phyloP scores from a whole-genome alignment of 2,113 vertebrate genomes.

The Labeo rohita region DNA sequence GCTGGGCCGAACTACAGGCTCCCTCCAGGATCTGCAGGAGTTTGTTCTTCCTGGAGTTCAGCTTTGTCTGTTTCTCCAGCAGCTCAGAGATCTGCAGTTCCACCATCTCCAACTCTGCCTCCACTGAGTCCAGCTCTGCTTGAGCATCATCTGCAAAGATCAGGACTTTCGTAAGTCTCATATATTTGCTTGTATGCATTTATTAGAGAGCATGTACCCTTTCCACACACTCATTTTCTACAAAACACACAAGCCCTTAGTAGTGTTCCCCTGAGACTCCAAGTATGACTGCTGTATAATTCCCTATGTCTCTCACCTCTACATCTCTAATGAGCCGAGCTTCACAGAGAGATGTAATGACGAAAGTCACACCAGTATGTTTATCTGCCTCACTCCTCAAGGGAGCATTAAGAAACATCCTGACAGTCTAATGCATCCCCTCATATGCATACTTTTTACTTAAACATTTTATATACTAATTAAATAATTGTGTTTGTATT shows the following conservation, averaged over 20 bases:
- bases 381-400: slow-evolving; percentile 9
- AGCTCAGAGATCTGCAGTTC: slow-evolving; percentile 89
- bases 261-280: neutral
- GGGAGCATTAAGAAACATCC: neutral
- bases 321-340: slow-evolving; percentile 43
- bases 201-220: neutral
- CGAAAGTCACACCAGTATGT: slow-evolving; percentile 32
- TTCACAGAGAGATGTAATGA: slow-evolving; percentile 54
- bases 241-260: neutral
- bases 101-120: slow-evolving; percentile 84
- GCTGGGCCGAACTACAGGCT: slow-evolving; percentile 65
- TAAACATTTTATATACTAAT: neutral
- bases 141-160: slow-evolving; percentile 78
- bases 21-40: slow-evolving; percentile 80
- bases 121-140: slow-evolving; percentile 82
- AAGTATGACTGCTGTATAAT: neutral
- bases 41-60: slow-evolving; percentile 77
- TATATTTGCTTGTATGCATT: neutral
- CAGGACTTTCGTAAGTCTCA: neutral
- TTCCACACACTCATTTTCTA: neutral
- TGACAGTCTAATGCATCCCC: neutral
- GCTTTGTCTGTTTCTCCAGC: slow-evolving; percentile 83
- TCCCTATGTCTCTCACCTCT: slow-evolving; percentile 61
- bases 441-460: neutral
- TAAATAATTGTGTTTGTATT: neutral